A percentile compares a stretch with the other conserved stretches of the same genome.
Conservation (phyloP, 2,113 vertebrate species). For the Psilopsiagon aurifrons region DNA sequence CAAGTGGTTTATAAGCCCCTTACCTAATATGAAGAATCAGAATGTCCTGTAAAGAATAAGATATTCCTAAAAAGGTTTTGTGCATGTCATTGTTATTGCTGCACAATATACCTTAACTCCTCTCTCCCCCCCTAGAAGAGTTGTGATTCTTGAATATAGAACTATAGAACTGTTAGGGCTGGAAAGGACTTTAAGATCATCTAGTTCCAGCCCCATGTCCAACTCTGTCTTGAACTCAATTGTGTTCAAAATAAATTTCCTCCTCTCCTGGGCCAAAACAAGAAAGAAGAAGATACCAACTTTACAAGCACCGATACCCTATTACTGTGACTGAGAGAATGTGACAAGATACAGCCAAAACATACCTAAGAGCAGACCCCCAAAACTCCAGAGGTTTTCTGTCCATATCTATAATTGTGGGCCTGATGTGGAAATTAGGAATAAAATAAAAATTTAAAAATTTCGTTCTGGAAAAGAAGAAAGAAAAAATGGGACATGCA, state of each 20-base stretch:
- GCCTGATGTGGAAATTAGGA: conserved; percentile 55
- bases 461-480: conserved; percentile 49
- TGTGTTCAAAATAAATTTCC: neutral
- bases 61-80: neutral
- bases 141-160: neutral
- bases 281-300: neutral
- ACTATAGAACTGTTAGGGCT: neutral
- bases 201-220: neutral
- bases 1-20: neutral
- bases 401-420: conserved; percentile 60
- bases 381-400: conserved; percentile 62
- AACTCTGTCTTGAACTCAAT: neutral
- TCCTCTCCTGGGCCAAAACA: neutral
- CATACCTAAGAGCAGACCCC: conserved; percentile 61
- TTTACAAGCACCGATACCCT: neutral
- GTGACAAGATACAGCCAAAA: conserved; percentile 57
- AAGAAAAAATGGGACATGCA: conserved; percentile 41
- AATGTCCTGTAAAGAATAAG: neutral
- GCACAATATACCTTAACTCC: neutral
- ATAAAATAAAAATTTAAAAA: conserved; percentile 59
- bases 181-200: neutral
- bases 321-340: conserved; percentile 43
- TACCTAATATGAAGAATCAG: neutral
- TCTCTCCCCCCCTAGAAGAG: neutral
- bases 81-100: neutral